A percentile compares a stretch with the other conserved stretches of the same genome.
Evolutionary conservation across 2,797 vertebrate species (phyloP).

Genomic region (Pantherophis vulpinus): DNA sequence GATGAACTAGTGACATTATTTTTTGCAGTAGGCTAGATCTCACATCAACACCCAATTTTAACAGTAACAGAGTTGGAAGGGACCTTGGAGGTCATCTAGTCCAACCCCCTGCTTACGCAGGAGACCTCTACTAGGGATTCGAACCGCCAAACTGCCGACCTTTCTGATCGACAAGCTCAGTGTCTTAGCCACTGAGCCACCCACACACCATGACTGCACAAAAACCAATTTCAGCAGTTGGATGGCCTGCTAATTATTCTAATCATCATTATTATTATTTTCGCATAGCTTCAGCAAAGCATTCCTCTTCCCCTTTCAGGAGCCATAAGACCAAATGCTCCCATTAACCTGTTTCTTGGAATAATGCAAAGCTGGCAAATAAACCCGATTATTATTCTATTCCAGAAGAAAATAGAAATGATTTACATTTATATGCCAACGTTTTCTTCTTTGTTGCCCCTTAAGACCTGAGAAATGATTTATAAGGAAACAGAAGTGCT

Average conservation of each 20-base stretch:
- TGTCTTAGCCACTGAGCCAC: too few species aligned
- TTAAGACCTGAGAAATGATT: slow-evolving; percentile 69
- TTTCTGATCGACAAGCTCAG: too few species aligned
- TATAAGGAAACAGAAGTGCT: slow-evolving; percentile 63
- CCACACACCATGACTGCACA: not conserved
- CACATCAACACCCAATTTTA: not conserved
- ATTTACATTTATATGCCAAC: slow-evolving; percentile 69
- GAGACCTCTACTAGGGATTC: too few species aligned
- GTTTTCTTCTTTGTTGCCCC: slow-evolving; percentile 63
- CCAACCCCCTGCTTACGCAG: too few species aligned
- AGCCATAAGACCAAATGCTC: slow-evolving; percentile 4
- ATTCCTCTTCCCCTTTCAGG: not conserved
- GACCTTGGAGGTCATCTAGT: too few species aligned
- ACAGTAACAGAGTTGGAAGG: too few species aligned
- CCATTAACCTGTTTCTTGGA: slow-evolving; percentile 31
- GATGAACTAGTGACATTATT: slow-evolving; percentile 44
- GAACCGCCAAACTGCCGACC: too few species aligned
- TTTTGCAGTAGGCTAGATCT: slow-evolving; percentile 1
- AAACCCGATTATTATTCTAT: slow-evolving; percentile 67
- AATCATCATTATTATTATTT: slow-evolving; percentile 6
- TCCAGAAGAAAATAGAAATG: slow-evolving; percentile 61
- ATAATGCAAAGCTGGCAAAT: slow-evolving; percentile 62
- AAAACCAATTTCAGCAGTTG: slow-evolving; percentile 28
- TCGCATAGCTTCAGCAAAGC: slow-evolving; percentile 42
- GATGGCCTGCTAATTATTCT: slow-evolving; percentile 49